Evolutionary conservation across 2,888 invertebrate species (phyloP).

Genomic region (Boloria euphrosyne): DNA sequence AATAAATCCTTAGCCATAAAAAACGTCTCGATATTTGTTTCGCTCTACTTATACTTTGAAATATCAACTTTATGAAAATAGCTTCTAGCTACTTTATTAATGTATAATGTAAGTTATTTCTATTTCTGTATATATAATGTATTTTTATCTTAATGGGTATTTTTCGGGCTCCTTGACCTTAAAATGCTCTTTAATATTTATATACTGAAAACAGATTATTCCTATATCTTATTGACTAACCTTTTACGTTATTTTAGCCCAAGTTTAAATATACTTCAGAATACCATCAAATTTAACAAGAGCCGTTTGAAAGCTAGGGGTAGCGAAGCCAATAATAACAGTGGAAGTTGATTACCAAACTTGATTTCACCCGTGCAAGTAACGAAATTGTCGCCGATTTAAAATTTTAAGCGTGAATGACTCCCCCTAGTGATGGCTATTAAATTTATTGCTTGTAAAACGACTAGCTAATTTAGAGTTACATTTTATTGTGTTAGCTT

Average conservation of each 20-base stretch:
- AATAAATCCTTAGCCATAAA: too few species aligned
- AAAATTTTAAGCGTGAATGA: constrained; percentile 66
- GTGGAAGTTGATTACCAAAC: constrained; percentile 64
- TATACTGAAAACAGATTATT: too few species aligned
- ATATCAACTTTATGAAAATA: too few species aligned
- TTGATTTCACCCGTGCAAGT: constrained; percentile 57
- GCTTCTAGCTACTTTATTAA: too few species aligned
- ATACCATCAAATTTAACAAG: constrained; percentile 21
- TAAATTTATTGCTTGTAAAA: constrained; percentile 81
- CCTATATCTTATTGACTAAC: background rate
- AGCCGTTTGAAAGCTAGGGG: constrained; percentile 24
- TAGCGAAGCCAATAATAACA: constrained; percentile 58
- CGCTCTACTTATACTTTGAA: too few species aligned
- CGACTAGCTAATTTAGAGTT: constrained; percentile 79
- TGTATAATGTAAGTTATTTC: too few species aligned
- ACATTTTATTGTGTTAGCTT: constrained; percentile 79
- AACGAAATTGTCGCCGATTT: constrained; percentile 72
- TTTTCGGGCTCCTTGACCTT: too few species aligned
- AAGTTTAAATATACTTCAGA: constrained; percentile 7
- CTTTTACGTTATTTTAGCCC: background rate
- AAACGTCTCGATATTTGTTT: too few species aligned
- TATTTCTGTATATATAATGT: too few species aligned
- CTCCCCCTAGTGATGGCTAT: constrained; percentile 64
- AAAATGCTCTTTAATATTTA: too few species aligned
- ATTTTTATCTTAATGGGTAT: too few species aligned